Evolutionary conservation across 2,888 invertebrate genomes (phyloP), one percentile per base, ranked within the genome.

Genomic region (Smittia aterrima): DNA sequence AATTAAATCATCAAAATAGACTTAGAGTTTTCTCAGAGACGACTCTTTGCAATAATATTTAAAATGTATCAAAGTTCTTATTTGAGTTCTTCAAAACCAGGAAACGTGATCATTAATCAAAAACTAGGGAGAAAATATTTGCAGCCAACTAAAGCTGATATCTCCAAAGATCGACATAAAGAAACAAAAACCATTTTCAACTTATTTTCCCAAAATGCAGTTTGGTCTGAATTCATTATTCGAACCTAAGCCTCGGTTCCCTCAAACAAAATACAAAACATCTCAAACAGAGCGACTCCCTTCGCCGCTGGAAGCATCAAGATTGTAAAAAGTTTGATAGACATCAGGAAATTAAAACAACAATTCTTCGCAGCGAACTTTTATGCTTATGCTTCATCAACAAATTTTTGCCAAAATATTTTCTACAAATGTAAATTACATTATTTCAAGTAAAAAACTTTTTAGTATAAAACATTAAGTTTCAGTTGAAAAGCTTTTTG

Each of bases 261-360:
- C 11, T 38, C 38, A 38, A 11, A 38, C n/a, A n/a, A n/a, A n/a
- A n/a, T n/a, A n/a, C n/a, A n/a, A 11, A 38, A 38, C 11, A 38
- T 38, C 11, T 38, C 38, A 38, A 38, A 4, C 38, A 47, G 16
- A 47, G 16, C 47, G 3, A 38, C 9, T 38, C 38, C 38, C 11
- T 47, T 16, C 47, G 7, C 9, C 4, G 38, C 16, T 47, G 4
- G 47, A 16, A 7, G 24, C 18, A 58, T 22, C 20, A 20, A 58
- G 24, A 58, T 58, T 58, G 20, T 58, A 20, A 58, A n/a, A n/a
- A 18, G 6, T 58, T 58, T 58, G 22, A 58, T 58, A 58, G 58
- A 58, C 24, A 58, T 22, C 58, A 58, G 58, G 58, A 58, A 58
- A 58, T 58, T 58, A 58, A 58, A 58, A 18, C 7, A 58, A 53